Evolutionary conservation across 2,888 invertebrate genomes (phyloP), one percentile per base, ranked within the genome.

Genomic region (Watsonalla cultraria): DNA sequence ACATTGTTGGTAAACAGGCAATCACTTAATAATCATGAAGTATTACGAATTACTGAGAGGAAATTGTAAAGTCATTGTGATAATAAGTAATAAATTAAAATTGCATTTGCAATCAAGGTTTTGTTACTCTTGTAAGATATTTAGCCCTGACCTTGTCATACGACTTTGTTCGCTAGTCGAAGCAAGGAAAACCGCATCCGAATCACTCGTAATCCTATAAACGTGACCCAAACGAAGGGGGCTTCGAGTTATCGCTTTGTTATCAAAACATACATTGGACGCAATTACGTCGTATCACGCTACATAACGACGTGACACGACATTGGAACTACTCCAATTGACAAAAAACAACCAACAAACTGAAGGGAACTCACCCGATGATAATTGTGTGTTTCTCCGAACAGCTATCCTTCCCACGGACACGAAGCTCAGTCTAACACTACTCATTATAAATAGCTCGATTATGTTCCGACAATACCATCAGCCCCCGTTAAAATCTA

Each of bases 391-490:
- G 79, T 86, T 88, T 82, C 89, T 86, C 80, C 87, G 80, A 50
- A 84, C 85, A 61, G 89, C 88, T 59, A 90, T 84, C 77, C 87
- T 84, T 61, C 90, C 88, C 72, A 91, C 86, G 61, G 91, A 87
- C 59, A 91, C 74, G 60, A 91, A 82, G 76, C 90, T 88, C 69
- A 89, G 80, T 79, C 90, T 80, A 70, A 90, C 86, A 86, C 89
- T 89, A 82, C 86, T 90, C 91, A 90, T 91, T 80, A 68, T 86
- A 73, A 65, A 66, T 65, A 69, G 73, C 71, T 78, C 63, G 66
- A 62, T 69, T 70, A 72, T 68, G 68, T 75, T 72, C 70, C 80
- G 77, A 76, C 73, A 81, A 76, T 78, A 83, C 82, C 86, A 88
- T 88, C 77, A 80, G 84, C 84, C 67, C 75, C 74, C 75, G 64